A percentile compares a stretch with the other conserved stretches of the same genome.
phyloP scores from a whole-genome alignment of 2,797 vertebrate species.

The Trachops cirrhosus region DNA sequence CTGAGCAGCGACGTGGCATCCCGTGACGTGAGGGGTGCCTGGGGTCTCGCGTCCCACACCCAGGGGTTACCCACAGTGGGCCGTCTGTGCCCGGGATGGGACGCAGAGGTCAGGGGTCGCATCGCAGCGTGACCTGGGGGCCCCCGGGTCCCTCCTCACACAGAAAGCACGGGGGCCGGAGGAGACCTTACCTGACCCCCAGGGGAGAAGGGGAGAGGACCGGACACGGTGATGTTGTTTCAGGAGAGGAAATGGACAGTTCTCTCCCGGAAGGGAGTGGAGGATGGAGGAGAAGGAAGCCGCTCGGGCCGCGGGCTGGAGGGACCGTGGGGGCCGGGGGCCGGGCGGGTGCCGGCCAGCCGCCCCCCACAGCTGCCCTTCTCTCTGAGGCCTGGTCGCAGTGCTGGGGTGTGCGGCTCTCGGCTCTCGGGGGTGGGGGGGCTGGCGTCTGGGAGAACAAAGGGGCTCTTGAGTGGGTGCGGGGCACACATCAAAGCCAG shows the following conservation, averaged over 20 bases:
- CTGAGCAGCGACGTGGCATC: rapidly evolving
- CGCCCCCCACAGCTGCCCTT: rapidly evolving
- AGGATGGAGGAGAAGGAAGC: slow-evolving; percentile 4
- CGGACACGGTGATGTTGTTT: background rate
- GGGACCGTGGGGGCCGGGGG: rapidly evolving
- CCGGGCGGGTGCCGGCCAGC: background rate
- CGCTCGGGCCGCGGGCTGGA: background rate
- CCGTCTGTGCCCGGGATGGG: rapidly evolving
- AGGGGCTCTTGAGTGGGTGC: background rate
- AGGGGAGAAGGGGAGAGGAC: background rate
- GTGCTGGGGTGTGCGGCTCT: background rate
- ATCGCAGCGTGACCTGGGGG: background rate
- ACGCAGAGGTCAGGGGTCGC: rapidly evolving
- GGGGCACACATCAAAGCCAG: background rate
- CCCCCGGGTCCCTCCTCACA: background rate
- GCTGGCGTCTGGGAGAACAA: background rate
- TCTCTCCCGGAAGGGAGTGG: slow-evolving; percentile 65
- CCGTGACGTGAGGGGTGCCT: background rate
- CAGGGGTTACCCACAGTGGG: rapidly evolving
- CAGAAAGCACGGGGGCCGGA: background rate
- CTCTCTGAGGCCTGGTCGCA: background rate
- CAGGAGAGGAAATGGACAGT: slow-evolving; percentile 72
- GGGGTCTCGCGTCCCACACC: rapidly evolving
- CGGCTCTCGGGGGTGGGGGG: too few relatives aligned
- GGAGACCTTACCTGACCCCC: rapidly evolving